These are phyloP conservation scores for Entomobrya proxima DNA, from an alignment of 2,888 invertebrate species.

Conservation along the genomic window DNA sequence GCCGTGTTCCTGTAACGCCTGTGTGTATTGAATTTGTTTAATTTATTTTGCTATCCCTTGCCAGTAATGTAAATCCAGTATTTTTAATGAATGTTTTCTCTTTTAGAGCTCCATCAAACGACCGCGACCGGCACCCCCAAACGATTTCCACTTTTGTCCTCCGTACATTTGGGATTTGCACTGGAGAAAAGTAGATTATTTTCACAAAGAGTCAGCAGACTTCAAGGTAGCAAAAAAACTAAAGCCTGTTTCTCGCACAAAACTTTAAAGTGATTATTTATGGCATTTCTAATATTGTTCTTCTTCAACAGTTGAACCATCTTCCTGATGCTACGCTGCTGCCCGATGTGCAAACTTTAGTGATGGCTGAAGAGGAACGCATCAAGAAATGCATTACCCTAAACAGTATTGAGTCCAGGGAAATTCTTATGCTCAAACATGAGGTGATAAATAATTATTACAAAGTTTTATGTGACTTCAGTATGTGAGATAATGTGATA, in stretches of 20 bases:
- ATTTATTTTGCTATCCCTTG: no score
- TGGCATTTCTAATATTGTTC: neutral
- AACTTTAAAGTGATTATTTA: no score
- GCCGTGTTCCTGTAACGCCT: no score
- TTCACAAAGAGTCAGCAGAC: neutral
- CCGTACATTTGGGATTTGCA: constrained; percentile 42
- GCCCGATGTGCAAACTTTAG: neutral
- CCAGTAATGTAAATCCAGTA: no score
- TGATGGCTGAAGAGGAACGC: neutral
- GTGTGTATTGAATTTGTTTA: no score
- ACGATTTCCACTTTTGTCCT: constrained; percentile 45
- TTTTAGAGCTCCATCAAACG: neutral
- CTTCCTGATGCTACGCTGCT: neutral
- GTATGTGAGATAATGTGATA: neutral
- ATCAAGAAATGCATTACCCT: constrained; percentile 8
- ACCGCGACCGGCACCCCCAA: neutral
- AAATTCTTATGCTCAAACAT: constrained; percentile 28
- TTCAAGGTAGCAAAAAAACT: no score
- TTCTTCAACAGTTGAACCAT: neutral
- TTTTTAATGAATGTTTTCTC: neutral
- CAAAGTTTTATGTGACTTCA: neutral
- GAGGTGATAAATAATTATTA: neutral
- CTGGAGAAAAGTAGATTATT: constrained; percentile 37
- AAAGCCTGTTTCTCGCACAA: no score
- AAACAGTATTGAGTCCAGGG: constrained; percentile 25